Base-by-base conservation (phyloP, 2,113 vertebrate species). In the Leptobrachium leishanense region DNA sequence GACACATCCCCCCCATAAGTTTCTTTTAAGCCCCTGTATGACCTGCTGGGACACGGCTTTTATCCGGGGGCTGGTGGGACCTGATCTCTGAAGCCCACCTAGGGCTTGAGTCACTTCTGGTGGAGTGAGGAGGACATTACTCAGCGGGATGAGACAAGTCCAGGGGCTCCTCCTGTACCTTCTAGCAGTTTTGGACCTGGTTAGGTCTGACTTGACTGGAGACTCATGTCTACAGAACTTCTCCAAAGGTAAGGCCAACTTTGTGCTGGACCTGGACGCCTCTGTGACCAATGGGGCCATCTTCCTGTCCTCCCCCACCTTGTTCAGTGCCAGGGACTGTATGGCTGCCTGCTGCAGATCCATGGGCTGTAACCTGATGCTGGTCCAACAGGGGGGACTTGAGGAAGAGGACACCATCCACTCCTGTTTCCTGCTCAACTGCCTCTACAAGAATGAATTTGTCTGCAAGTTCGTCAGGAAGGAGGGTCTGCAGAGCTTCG, bases 391-490 rank as follows among this genome's bases (percentile, higher is more conserved):
- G 15, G n/a, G n/a, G n/a, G 79, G 12, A 15, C 73, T 6, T 0
- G 84, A 81, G 10, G 82, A 83, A 0, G 89, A 88, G 0, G 90
- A 91, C 63, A 11, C 8, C 7, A 82, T 95, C 82, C 85, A 68
- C 0, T 83, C 90, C 79, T 98, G 98, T 86, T 98, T 95, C 82
- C 93, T 97, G 13, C 91, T 99, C 54, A 87, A 96, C 83, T 99
- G 98, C 63, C 86, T 98, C 50, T 97, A 98, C 62, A 95, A 97
- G 77, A 89, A 94, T 80, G 85, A 86, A 69, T 97, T 96, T 4
- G 96, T 91, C 70, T 99, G 98, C 82, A 92, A 88, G 79, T 96
- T 98, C 64, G 92, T 93, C 67, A 90, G 79, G 82, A 96, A 94
- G 85, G 71, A 77, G 0, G 96, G 95, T 65, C 98, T 94, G 85